These are phyloP conservation scores for Macquaria ambigua DNA, from an alignment of 2,113 vertebrate genomes.

Conservation along the genomic window DNA sequence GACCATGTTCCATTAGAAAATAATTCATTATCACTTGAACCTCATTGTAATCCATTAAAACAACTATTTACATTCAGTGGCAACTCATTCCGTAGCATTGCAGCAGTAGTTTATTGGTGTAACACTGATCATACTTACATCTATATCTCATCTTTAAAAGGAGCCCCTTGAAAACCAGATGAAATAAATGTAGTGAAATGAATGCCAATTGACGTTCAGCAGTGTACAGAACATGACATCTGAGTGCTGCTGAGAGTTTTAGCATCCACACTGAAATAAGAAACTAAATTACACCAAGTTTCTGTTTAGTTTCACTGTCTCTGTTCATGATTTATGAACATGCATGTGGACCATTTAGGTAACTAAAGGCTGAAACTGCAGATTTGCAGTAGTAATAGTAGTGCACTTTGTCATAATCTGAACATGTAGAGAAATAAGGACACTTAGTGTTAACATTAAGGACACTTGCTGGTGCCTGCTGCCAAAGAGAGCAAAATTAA, in stretches of 20 bases:
- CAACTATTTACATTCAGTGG: slow-evolving; percentile 4
- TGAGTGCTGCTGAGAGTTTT: neutral
- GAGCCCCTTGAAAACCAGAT: too few relatives aligned
- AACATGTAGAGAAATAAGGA: too few relatives aligned
- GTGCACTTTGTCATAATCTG: too few relatives aligned
- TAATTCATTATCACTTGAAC: slow-evolving; percentile 31
- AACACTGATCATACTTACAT: neutral
- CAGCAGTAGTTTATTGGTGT: neutral
- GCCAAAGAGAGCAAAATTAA: too few relatives aligned
- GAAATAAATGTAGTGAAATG: too few relatives aligned
- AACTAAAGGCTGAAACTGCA: neutral
- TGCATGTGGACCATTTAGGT: slow-evolving; percentile 2
- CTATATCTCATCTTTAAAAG: too few relatives aligned
- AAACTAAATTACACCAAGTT: neutral
- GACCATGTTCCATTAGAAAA: slow-evolving; percentile 28
- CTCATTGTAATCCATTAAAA: slow-evolving; percentile 16
- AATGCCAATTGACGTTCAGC: neutral
- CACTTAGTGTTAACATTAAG: too few relatives aligned
- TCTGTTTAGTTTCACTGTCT: neutral
- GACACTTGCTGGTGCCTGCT: too few relatives aligned
- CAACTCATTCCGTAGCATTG: neutral
- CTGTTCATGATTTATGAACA: neutral
- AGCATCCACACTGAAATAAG: neutral
- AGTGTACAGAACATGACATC: neutral
- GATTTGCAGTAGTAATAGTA: neutral